Base-by-base conservation (phyloP, 2,888 invertebrate genomes). In the Epinotia ramella region DNA sequence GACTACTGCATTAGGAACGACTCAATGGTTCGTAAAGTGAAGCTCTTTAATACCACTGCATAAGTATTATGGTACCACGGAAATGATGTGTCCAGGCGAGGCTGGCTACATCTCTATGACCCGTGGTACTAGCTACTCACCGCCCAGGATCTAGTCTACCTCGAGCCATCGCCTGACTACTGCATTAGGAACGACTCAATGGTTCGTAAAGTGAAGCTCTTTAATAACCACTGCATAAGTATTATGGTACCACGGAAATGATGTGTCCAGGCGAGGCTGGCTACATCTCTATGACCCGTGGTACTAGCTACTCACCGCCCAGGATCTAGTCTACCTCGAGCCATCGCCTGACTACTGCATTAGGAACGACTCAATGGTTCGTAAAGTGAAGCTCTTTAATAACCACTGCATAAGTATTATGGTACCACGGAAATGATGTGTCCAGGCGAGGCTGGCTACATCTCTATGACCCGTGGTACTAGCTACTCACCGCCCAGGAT, bases 311-410 rank as follows among this genome's bases (percentile, higher is more conserved):
- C 98, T 98, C 44, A 98, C 98, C 0, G 97, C 98, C 18, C 97
- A 97, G 82, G 99, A 99, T 91, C 94, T 99, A 81, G 98, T 99
- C 59, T 99, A 98, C 91, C 94, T 99, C 82, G 98, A 99, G 84
- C 97, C 98, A 80, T 99, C 99, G 16, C 99, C 99, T 0, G 98
- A 99, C 91, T 99, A 99, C 94, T 99, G 99, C 91, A 95, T 97
- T 74, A 95, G 94, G 79, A 97, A 98, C 88, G 95, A 96, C 68
- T 95, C 96, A 13, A 80, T 92, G 88, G 94, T 94, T 83, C 80
- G 74, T 70, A 65, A 28, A 18, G n/a, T 53, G n/a, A n/a, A 53
- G 53, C 4, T n/a, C 16, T 6, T n/a, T n/a, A n/a, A 7, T 16
- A n/a, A 46, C 46, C n/a, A n/a, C n/a, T n/a, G n/a, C n/a, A 98